phyloP scores from a whole-genome alignment of 2,888 invertebrate species.

The Drosophila lacicola region DNA sequence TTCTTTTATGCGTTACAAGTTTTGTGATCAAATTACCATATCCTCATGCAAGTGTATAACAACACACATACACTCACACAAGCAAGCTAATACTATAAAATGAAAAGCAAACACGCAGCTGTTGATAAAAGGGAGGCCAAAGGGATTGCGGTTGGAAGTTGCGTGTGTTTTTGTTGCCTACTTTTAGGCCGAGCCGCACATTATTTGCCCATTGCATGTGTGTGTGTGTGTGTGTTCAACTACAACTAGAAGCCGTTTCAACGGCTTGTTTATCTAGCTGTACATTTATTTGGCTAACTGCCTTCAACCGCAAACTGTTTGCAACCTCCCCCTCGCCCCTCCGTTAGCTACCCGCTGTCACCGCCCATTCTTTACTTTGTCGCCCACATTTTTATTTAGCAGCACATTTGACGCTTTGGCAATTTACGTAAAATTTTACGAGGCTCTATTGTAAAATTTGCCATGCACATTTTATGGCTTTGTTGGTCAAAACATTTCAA shows the following conservation, averaged over 20 bases:
- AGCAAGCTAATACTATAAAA: constrained; percentile 52
- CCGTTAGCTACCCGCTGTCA: constrained; percentile 5
- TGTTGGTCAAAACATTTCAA: constrained; percentile 56
- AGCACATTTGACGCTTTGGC: constrained; percentile 50
- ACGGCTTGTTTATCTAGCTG: constrained; percentile 75
- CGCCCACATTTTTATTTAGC: constrained; percentile 26
- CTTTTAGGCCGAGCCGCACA: constrained; percentile 56
- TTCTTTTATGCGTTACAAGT: neutral
- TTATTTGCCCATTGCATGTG: constrained; percentile 34
- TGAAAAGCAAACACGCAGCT: constrained; percentile 63
- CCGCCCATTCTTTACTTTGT: constrained; percentile 19
- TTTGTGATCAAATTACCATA: constrained; percentile 5
- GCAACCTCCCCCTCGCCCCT: neutral
- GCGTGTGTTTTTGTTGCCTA: constrained; percentile 55
- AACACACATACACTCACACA: constrained; percentile 11
- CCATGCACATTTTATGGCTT: constrained; percentile 65
- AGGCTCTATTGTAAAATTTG: constrained; percentile 66
- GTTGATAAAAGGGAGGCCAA: constrained; percentile 45
- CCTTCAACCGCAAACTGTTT: constrained; percentile 71
- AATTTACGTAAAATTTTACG: constrained; percentile 68
- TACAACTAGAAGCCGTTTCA: constrained; percentile 56
- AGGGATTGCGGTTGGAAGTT: constrained; percentile 3
- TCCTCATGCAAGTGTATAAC: constrained; percentile 3
- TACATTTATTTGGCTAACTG: constrained; percentile 79
- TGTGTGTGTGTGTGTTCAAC: constrained; percentile 18